Conservation (phyloP, 1,140 invertebrate species). For the Drosophila ambigua region DNA sequence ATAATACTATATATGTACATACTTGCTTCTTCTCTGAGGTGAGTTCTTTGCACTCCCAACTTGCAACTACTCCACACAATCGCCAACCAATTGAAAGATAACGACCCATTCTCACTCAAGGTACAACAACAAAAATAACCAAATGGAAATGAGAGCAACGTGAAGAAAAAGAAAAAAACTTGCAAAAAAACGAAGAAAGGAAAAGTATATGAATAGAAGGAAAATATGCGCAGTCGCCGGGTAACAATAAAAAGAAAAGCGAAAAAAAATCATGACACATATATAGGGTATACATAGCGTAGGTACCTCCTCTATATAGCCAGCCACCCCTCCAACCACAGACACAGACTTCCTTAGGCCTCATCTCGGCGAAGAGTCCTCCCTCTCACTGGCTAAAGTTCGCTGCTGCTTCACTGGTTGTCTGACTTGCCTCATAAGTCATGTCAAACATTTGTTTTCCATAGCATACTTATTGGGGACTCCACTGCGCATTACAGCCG, state of each 20-base stretch:
- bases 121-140: too few relatives aligned
- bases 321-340: background rate
- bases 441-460: conserved; percentile 24
- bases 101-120: conserved; percentile 16
- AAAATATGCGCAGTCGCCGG: conserved; percentile 44
- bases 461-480: conserved; percentile 29
- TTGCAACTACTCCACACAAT: too few relatives aligned
- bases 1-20: too few relatives aligned
- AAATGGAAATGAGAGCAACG: too few relatives aligned
- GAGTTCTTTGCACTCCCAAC: conserved; percentile 35
- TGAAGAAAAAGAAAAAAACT: background rate
- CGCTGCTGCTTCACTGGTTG: too few relatives aligned
- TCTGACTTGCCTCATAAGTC: conserved; percentile 3
- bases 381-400: too few relatives aligned
- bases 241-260: conserved; percentile 7
- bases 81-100: conserved; percentile 50
- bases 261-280: too few relatives aligned
- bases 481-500: conserved; percentile 25
- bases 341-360: background rate
- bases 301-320: too few relatives aligned
- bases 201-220: too few relatives aligned
- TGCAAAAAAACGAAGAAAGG: conserved; percentile 8
- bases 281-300: too few relatives aligned
- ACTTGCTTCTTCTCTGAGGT: conserved; percentile 21
- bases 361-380: too few relatives aligned